A percentile compares a stretch with the other conserved stretches of the same genome.
These are phyloP conservation scores for Lampropteryx suffumata DNA, from an alignment of 2,888 invertebrate genomes.

Conservation along the genomic window DNA sequence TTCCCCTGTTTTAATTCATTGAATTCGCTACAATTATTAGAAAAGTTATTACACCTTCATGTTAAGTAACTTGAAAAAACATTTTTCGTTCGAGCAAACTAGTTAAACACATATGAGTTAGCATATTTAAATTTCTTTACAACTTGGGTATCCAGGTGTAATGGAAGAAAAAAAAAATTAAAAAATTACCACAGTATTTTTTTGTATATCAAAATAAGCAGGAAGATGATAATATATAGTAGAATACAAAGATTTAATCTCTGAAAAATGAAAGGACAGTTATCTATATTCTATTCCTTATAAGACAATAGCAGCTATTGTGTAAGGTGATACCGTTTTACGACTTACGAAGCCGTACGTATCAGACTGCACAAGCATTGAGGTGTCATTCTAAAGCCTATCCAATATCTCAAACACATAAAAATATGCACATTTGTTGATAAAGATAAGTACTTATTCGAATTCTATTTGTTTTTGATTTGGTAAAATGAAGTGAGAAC, in stretches of 20 bases:
- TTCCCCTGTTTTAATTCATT: slow-evolving; percentile 62
- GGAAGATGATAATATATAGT: too few relatives aligned
- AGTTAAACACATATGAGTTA: too few relatives aligned
- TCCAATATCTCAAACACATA: slow-evolving; percentile 53
- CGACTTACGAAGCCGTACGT: slow-evolving; percentile 78
- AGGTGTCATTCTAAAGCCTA: slow-evolving; percentile 73
- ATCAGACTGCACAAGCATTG: slow-evolving; percentile 62
- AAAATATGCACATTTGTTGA: slow-evolving; percentile 21
- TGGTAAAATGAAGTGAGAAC: slow-evolving; percentile 3
- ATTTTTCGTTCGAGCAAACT: too few relatives aligned
- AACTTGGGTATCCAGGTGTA: too few relatives aligned
- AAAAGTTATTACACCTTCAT: slow-evolving; percentile 55
- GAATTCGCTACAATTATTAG: slow-evolving; percentile 65
- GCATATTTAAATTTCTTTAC: too few relatives aligned
- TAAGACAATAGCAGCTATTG: slow-evolving; percentile 72
- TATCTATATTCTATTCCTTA: too few relatives aligned
- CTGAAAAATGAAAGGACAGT: slow-evolving; percentile 52
- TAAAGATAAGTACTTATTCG: too few relatives aligned
- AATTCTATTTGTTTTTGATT: slow-evolving; percentile 1
- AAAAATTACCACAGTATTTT: too few relatives aligned
- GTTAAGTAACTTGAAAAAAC: too few relatives aligned
- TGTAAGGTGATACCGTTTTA: slow-evolving; percentile 77
- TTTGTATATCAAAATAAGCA: too few relatives aligned
- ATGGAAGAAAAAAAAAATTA: too few relatives aligned
- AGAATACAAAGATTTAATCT: slow-evolving; percentile 48